These are phyloP conservation scores for Cricetomys ansorgei DNA, from an alignment of 2,113 vertebrate genomes.

Conservation along the genomic window DNA sequence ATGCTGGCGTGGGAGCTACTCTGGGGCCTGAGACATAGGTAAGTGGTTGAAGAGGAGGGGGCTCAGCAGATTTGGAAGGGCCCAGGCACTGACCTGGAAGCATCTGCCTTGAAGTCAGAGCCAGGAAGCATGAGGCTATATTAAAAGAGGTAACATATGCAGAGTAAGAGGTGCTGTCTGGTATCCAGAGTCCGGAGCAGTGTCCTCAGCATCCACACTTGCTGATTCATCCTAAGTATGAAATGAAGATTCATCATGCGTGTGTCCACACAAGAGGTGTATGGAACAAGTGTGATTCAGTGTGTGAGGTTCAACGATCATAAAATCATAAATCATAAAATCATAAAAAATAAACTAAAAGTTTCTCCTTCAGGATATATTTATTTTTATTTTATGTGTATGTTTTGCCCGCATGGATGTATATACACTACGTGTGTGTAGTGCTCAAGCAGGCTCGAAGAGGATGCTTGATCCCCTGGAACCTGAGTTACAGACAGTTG, in stretches of 20 bases:
- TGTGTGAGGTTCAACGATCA: neutral
- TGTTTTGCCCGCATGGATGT: neutral
- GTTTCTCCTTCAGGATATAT: neutral
- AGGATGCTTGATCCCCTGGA: neutral
- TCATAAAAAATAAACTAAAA: too few species aligned
- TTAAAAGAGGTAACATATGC: neutral
- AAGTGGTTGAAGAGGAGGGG: neutral
- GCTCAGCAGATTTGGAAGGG: neutral
- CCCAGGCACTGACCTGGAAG: neutral
- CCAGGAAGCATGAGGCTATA: neutral
- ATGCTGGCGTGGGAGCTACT: neutral
- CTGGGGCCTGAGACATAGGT: neutral
- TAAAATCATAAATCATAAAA: too few species aligned
- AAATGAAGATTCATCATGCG: neutral
- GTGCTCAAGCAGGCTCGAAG: neutral
- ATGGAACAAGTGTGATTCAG: neutral
- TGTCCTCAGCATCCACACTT: neutral
- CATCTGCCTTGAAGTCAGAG: neutral
- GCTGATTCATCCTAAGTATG: neutral
- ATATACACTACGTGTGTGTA: neutral
- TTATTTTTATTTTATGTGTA: neutral
- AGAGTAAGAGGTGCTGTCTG: neutral
- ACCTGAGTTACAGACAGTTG: neutral
- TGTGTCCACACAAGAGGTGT: rapidly evolving
- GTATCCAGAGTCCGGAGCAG: neutral